These are phyloP conservation scores for Gnathonemus echidnorhynchus DNA, from an alignment of 2,113 vertebrate species.

Conservation along the genomic window DNA sequence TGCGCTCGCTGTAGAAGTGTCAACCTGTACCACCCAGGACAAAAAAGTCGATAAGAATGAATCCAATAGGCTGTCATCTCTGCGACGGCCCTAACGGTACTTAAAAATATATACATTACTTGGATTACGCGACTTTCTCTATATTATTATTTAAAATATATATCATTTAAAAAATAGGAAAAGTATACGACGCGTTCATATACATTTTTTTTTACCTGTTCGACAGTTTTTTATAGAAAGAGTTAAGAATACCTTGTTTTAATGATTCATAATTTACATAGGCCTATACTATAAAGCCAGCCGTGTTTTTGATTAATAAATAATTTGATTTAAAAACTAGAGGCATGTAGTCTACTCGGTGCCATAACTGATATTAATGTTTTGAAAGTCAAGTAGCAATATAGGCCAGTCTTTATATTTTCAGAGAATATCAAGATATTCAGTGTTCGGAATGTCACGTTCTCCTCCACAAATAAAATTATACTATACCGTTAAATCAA, in stretches of 20 bases:
- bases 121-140: background rate
- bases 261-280: background rate
- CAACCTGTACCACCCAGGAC: slow-evolving; percentile 52
- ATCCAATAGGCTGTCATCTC: background rate
- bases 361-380: background rate
- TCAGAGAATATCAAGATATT: background rate
- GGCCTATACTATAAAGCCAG: background rate
- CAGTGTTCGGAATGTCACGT: background rate
- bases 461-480: background rate
- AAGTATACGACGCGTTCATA: background rate
- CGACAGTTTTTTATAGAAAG: background rate
- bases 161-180: background rate
- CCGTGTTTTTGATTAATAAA: background rate
- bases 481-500: background rate
- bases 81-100: background rate
- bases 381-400: background rate
- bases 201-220: background rate
- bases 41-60: background rate
- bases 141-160: background rate
- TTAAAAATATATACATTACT: background rate
- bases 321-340: background rate
- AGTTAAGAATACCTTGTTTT: background rate
- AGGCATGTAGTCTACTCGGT: background rate
- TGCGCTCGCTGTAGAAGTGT: slow-evolving; percentile 66
- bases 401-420: background rate